Evolutionary conservation across 2,113 vertebrate genomes (phyloP).

Genomic region (Cnemophilus loriae): DNA sequence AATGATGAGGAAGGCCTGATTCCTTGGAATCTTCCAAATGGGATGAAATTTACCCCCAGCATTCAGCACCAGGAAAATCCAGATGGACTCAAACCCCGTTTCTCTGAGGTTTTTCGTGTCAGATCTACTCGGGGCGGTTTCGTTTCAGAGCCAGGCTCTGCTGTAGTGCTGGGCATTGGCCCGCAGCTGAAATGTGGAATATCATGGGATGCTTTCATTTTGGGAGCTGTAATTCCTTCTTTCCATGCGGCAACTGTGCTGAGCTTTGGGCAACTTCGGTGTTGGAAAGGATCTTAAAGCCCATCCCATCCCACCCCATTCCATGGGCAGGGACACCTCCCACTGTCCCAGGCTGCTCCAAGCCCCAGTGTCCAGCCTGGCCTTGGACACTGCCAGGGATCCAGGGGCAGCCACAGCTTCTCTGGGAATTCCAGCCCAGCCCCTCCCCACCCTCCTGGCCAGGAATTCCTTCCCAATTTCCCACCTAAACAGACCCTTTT

Average conservation of each 20-base stretch:
- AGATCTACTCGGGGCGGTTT: fast-evolving
- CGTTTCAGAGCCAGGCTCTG: not conserved
- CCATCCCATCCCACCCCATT: not conserved
- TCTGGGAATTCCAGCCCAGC: not conserved
- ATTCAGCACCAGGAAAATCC: not conserved
- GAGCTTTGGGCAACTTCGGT: not conserved
- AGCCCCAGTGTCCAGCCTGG: not conserved
- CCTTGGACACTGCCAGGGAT: not conserved
- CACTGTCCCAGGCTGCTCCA: not conserved
- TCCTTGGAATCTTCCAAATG: not conserved
- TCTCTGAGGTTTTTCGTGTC: fast-evolving
- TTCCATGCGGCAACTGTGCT: fast-evolving
- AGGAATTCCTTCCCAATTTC: not conserved
- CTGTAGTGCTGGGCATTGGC: not conserved
- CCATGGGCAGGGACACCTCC: not conserved
- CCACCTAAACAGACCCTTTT: too few species aligned
- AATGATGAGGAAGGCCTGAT: not conserved
- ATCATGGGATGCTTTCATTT: not conserved
- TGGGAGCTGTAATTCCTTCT: not conserved
- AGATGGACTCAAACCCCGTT: fast-evolving
- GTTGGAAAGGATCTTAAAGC: not conserved
- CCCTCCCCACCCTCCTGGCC: not conserved
- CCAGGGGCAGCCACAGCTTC: not conserved
- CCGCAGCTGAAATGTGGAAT: fast-evolving
- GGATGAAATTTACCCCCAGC: not conserved